A percentile compares a stretch with the other conserved stretches of the same genome.
Conservation (phyloP, 2,113 vertebrate species). For the Perognathus longimembris region DNA sequence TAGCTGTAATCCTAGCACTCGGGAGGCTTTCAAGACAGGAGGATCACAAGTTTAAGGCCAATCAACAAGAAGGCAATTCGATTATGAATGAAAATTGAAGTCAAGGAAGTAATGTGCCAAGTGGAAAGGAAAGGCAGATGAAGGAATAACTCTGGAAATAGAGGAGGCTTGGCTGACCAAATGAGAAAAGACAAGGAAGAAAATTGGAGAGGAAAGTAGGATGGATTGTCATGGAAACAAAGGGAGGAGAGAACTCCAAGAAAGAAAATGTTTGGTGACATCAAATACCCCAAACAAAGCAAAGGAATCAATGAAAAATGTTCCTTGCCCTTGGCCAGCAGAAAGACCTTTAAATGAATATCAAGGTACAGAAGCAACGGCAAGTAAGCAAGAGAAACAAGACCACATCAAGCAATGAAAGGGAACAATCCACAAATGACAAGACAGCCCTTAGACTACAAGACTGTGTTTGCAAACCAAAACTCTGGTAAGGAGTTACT, state of each 20-base stretch:
- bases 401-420: not conserved
- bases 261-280: not conserved
- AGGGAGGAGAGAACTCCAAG: not conserved
- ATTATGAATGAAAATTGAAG: not conserved
- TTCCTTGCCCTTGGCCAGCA: not conserved
- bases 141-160: not conserved
- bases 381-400: not conserved
- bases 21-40: not conserved
- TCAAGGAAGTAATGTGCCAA: not conserved
- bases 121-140: not conserved
- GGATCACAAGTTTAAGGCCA: not conserved
- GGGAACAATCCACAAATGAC: not conserved
- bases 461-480: not conserved
- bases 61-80: not conserved
- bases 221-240: constrained; percentile 1
- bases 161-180: not conserved
- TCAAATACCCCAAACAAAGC: constrained; percentile 15
- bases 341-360: constrained; percentile 12
- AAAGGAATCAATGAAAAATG: not conserved
- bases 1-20: not conserved
- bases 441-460: not conserved
- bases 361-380: constrained; percentile 21
- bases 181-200: not conserved
- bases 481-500: not conserved
- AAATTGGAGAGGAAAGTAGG: not conserved